Conservation (phyloP, 1,140 invertebrate species). For the Physella acuta region DNA sequence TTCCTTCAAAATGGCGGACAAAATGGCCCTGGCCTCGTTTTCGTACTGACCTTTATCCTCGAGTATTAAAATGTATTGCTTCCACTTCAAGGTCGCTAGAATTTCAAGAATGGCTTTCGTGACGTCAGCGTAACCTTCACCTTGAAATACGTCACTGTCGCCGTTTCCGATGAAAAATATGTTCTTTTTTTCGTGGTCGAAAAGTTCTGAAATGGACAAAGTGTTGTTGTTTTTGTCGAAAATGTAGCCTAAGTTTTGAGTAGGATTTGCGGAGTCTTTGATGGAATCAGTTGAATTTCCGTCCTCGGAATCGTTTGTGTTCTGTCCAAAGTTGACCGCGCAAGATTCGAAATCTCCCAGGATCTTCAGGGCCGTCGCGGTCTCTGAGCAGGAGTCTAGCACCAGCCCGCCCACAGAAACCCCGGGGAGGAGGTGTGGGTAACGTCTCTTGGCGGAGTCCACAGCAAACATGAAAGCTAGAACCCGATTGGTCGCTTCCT, state of each 20-base stretch:
- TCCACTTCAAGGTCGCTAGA: constrained; percentile 9
- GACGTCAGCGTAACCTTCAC: no score
- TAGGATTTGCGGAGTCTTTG: constrained; percentile 21
- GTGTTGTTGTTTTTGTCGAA: constrained; percentile 11
- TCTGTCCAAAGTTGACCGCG: neutral
- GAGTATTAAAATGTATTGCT: neutral
- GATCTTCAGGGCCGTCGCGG: constrained; percentile 28
- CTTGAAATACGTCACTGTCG: no score
- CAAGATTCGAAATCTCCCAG: constrained; percentile 46
- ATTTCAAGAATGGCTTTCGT: neutral
- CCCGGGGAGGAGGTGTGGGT: constrained; percentile 35
- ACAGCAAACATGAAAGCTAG: constrained; percentile 46
- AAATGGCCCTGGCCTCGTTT: neutral
- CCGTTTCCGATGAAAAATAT: no score
- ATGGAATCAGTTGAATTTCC: neutral
- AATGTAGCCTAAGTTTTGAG: constrained; percentile 32
- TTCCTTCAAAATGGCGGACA: neutral
- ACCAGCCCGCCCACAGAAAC: constrained; percentile 37
- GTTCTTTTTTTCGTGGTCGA: no score
- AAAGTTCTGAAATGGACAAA: no score
- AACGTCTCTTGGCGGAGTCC: constrained; percentile 30
- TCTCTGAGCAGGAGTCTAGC: constrained; percentile 42
- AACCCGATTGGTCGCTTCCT: constrained; percentile 39
- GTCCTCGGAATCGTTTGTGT: neutral
- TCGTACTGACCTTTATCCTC: neutral